These are phyloP conservation scores for Lochmaea capreae DNA, from an alignment of 2,888 invertebrate genomes.

Conservation along the genomic window DNA sequence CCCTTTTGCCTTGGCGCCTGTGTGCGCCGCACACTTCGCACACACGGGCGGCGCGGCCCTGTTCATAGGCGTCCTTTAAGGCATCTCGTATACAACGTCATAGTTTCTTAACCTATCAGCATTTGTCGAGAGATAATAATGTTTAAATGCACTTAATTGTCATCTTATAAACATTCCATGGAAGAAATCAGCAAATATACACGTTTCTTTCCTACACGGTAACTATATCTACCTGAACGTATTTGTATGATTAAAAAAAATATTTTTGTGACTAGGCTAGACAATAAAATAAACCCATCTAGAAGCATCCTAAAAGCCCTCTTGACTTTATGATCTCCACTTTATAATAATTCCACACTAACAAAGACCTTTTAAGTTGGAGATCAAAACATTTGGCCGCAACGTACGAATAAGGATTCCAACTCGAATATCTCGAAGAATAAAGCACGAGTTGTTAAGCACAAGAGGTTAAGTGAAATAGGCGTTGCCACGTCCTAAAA, in stretches of 20 bases:
- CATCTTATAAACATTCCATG: too few relatives aligned
- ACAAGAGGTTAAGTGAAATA: not conserved
- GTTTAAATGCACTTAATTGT: not conserved
- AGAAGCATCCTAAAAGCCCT: not conserved
- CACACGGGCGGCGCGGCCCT: too few relatives aligned
- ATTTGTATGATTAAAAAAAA: too few relatives aligned
- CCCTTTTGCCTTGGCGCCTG: too few relatives aligned
- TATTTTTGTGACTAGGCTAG: too few relatives aligned
- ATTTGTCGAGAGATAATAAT: not conserved
- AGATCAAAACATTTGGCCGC: not conserved
- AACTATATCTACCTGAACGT: too few relatives aligned
- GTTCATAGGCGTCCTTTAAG: constrained; percentile 26
- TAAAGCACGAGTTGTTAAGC: constrained; percentile 1
- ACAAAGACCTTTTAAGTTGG: not conserved
- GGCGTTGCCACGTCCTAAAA: not conserved
- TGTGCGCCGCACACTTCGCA: too few relatives aligned
- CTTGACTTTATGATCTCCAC: constrained; percentile 5
- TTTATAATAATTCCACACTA: not conserved
- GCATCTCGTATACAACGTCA: not conserved
- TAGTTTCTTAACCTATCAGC: too few relatives aligned
- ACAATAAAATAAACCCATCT: too few relatives aligned
- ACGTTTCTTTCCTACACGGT: too few relatives aligned
- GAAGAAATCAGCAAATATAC: too few relatives aligned
- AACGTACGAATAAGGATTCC: not conserved
- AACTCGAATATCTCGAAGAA: not conserved